Evolutionary conservation across 2,797 vertebrate genomes (phyloP).

Genomic region (Tangara arthus): DNA sequence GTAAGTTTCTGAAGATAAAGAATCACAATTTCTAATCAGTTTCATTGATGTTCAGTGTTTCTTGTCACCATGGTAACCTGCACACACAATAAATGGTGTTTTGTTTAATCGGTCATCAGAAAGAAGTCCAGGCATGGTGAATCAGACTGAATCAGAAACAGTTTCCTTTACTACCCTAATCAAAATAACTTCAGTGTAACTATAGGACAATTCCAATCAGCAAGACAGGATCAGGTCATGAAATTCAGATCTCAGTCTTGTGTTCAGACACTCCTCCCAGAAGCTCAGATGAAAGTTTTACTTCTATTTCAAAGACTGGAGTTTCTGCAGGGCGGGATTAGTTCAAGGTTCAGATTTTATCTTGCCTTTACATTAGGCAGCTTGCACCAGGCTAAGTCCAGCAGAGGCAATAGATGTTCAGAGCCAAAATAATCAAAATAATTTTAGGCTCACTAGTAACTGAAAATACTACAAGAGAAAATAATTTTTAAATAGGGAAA

Average conservation of each 20-base stretch:
- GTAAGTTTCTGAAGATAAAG: conserved; percentile 8
- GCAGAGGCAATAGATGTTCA: background rate
- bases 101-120: conserved; percentile 59
- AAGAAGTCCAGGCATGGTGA: conserved; percentile 35
- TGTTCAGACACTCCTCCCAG: background rate
- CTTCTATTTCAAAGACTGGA: conserved; percentile 12
- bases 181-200: conserved; percentile 35
- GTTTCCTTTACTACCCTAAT: conserved; percentile 29
- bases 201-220: conserved; percentile 2
- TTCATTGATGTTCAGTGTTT: conserved; percentile 38
- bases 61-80: conserved; percentile 9
- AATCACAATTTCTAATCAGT: conserved; percentile 42
- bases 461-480: background rate
- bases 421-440: background rate
- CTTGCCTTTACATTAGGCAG: fast-evolving
- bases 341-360: conserved; percentile 3
- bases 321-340: background rate
- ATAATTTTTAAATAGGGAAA: background rate
- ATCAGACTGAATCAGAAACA: conserved; percentile 51
- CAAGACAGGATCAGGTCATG: background rate
- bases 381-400: background rate
- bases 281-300: background rate
- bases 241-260: background rate
- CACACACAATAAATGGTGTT: conserved; percentile 42
- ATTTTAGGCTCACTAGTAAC: background rate